These are phyloP conservation scores for Todiramphus saurophagus DNA, from an alignment of 2,113 vertebrate species.

Conservation along the genomic window DNA sequence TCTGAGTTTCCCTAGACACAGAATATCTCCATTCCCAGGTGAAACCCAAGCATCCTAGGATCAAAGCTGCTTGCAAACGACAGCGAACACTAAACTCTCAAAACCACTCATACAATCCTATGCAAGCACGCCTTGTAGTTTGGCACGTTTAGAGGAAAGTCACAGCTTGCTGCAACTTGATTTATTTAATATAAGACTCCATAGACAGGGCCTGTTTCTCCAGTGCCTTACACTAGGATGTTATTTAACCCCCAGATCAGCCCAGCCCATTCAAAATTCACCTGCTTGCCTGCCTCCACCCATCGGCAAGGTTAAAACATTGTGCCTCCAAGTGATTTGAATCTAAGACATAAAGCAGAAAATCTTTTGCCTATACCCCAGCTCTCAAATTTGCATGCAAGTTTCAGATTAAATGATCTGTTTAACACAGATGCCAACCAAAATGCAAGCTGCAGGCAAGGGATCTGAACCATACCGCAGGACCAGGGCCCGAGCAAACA, in stretches of 20 bases:
- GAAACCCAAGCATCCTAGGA: neutral
- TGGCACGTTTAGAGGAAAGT: neutral
- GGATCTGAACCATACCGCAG: rapidly evolving
- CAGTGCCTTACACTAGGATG: neutral
- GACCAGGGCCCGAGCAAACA: neutral
- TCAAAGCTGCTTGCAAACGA: neutral
- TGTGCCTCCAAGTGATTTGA: neutral
- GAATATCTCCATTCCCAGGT: neutral
- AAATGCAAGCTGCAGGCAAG: neutral
- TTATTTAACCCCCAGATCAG: neutral
- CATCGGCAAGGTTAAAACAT: neutral
- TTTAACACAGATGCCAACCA: neutral
- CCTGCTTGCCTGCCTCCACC: neutral
- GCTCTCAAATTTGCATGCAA: neutral
- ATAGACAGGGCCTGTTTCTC: neutral
- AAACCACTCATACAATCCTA: neutral
- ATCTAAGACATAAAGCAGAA: neutral
- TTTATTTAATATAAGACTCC: neutral
- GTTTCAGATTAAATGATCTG: neutral
- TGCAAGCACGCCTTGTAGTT: neutral
- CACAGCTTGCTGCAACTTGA: neutral
- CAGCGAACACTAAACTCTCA: neutral
- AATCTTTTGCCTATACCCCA: neutral
- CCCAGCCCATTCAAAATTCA: neutral
- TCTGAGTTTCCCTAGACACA: neutral